Conservation (phyloP, 2,888 invertebrate genomes). For the Drosophila quinaria region DNA sequence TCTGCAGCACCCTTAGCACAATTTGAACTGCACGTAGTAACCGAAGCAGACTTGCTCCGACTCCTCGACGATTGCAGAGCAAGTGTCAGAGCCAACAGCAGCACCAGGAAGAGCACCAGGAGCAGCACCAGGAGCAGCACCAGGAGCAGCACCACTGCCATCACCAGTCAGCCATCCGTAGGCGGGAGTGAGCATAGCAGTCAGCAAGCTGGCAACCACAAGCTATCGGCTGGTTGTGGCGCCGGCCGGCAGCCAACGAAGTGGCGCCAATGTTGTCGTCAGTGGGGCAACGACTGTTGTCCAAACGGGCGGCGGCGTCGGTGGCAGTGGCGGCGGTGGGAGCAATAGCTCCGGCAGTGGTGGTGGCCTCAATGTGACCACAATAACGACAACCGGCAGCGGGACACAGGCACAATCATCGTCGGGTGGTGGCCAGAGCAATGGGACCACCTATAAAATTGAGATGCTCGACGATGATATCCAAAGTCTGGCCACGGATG, state of each 20-base stretch:
- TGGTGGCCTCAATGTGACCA: constrained; percentile 83
- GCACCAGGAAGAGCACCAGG: background rate
- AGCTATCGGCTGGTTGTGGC: constrained; percentile 70
- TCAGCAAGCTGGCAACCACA: constrained; percentile 69
- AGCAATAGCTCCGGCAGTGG: constrained; percentile 46
- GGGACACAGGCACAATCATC: constrained; percentile 69
- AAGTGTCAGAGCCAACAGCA: background rate
- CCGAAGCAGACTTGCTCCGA: background rate
- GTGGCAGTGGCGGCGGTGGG: constrained; percentile 18
- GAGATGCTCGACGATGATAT: constrained; percentile 90
- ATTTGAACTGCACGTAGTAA: constrained; percentile 45
- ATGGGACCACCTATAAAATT: constrained; percentile 88
- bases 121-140: background rate
- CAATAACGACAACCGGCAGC: constrained; percentile 82
- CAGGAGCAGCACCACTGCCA: background rate
- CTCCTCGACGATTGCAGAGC: constrained; percentile 1
- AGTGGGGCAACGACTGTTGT: constrained; percentile 64
- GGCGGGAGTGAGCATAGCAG: constrained; percentile 2
- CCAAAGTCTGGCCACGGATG: constrained; percentile 89
- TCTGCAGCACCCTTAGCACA: background rate
- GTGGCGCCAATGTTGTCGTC: constrained; percentile 61
- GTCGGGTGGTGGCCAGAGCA: constrained; percentile 62
- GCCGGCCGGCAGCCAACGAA: constrained; percentile 67
- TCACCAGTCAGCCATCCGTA: background rate
- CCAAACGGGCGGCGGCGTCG: constrained; percentile 50